Conservation (phyloP, 2,888 invertebrate genomes). For the Alloscopus bannaensis region DNA sequence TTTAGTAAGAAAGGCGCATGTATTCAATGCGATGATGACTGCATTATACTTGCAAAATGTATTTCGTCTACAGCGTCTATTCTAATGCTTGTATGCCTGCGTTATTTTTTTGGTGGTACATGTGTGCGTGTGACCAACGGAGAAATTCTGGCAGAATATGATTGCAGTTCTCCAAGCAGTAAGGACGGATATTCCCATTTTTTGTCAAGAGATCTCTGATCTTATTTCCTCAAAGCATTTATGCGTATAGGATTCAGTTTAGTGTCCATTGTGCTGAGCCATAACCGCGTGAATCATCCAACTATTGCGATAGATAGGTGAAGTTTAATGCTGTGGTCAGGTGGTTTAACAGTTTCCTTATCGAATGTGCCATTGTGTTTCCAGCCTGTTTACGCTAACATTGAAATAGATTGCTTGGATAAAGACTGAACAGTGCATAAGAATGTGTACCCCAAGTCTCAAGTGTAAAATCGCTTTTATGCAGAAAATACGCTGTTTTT, state of each 20-base stretch:
- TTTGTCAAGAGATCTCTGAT: too few relatives aligned
- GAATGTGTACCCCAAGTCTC: not conserved
- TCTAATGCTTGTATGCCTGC: too few relatives aligned
- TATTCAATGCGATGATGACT: too few relatives aligned
- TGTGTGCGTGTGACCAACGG: too few relatives aligned
- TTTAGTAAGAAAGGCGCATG: too few relatives aligned
- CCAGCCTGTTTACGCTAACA: constrained; percentile 52
- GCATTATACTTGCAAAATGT: too few relatives aligned
- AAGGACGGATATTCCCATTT: too few relatives aligned
- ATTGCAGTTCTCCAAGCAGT: too few relatives aligned
- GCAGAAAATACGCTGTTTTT: not conserved
- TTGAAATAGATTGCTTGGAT: constrained; percentile 24
- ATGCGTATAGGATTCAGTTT: constrained; percentile 11
- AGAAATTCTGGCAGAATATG: too few relatives aligned
- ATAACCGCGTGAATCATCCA: constrained; percentile 12
- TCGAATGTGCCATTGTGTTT: constrained; percentile 21
- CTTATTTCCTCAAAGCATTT: constrained; percentile 29
- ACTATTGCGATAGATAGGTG: not conserved
- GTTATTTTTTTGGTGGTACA: too few relatives aligned
- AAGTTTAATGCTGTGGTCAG: not conserved
- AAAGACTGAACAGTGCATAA: constrained; percentile 4
- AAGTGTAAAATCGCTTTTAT: not conserved
- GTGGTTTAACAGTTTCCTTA: constrained; percentile 2
- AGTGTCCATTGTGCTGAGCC: constrained; percentile 24
- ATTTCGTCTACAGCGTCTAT: too few relatives aligned